Percentiles rank a stretch among this genome's conserved stretches.
Conservation (phyloP, 2,888 invertebrate genomes). For the Habrosyne pyritoides region DNA sequence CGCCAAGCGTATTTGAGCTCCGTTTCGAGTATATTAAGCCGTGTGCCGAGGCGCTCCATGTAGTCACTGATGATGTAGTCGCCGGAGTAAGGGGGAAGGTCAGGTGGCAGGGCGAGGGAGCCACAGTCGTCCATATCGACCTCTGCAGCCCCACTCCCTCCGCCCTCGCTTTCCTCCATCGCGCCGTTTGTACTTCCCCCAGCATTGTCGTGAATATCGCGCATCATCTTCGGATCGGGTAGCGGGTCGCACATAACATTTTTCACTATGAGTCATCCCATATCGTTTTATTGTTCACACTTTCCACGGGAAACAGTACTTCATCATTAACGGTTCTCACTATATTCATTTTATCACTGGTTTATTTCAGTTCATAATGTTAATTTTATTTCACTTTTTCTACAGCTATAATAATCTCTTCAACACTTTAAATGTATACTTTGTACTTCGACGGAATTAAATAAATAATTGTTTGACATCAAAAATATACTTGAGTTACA, state of each 20-base stretch:
- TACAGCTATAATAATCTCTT: slow-evolving; percentile 42
- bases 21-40: slow-evolving; percentile 93
- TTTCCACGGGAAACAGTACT: slow-evolving; percentile 65
- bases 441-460: slow-evolving; percentile 77
- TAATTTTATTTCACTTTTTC: slow-evolving; percentile 51
- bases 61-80: slow-evolving; percentile 94
- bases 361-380: slow-evolving; percentile 60
- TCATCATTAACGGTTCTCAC: slow-evolving; percentile 47
- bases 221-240: slow-evolving; percentile 80
- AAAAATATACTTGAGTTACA: slow-evolving; percentile 71
- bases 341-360: slow-evolving; percentile 68
- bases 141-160: slow-evolving; percentile 81
- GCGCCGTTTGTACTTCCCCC: slow-evolving; percentile 76
- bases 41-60: slow-evolving; percentile 94
- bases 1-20: slow-evolving; percentile 97
- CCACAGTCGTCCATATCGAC: slow-evolving; percentile 81
- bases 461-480: slow-evolving; percentile 65
- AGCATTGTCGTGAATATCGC: slow-evolving; percentile 80
- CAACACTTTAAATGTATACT: slow-evolving; percentile 64
- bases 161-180: slow-evolving; percentile 83
- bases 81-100: slow-evolving; percentile 81
- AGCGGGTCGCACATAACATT: slow-evolving; percentile 75
- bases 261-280: slow-evolving; percentile 83
- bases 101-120: slow-evolving; percentile 81
- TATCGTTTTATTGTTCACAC: slow-evolving; percentile 77